Conservation (phyloP, 2,113 vertebrate genomes). For the Ariopsis seemanni region DNA sequence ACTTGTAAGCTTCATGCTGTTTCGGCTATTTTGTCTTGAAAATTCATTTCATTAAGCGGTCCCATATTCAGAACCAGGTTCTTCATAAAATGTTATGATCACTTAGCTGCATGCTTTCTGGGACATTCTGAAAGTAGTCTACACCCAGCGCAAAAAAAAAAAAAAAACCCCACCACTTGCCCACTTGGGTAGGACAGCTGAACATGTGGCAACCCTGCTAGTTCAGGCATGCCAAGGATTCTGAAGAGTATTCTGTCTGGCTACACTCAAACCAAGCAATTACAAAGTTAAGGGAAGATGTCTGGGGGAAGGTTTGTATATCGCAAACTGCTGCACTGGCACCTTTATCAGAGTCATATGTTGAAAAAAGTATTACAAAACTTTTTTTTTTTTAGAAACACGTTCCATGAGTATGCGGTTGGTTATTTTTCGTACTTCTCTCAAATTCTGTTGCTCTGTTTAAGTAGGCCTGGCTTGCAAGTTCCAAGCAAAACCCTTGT, state of each 20-base stretch:
- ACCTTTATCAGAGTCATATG: background rate
- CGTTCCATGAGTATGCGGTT: background rate
- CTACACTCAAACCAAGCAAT: background rate
- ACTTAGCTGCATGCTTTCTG: background rate
- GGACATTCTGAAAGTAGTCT: background rate
- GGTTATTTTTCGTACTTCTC: background rate
- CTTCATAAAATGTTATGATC: background rate
- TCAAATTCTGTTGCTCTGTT: background rate
- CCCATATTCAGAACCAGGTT: background rate
- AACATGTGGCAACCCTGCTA: too few relatives aligned
- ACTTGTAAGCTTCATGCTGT: background rate
- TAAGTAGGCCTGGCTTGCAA: background rate
- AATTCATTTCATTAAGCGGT: background rate
- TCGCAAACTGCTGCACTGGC: background rate
- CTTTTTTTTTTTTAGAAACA: too few relatives aligned
- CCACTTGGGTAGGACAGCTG: too few relatives aligned
- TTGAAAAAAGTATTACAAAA: background rate
- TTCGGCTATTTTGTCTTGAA: background rate
- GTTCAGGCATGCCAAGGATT: too few relatives aligned
- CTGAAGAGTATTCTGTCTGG: too few relatives aligned
- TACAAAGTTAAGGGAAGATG: background rate
- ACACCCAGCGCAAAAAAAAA: background rate
- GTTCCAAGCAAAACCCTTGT: background rate
- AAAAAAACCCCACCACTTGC: too few relatives aligned
- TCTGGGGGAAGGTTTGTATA: background rate